Percentiles rank a stretch among this genome's conserved stretches.
These are phyloP conservation scores for Odontesthes bonariensis DNA, from an alignment of 2,113 vertebrate genomes.

Conservation along the genomic window DNA sequence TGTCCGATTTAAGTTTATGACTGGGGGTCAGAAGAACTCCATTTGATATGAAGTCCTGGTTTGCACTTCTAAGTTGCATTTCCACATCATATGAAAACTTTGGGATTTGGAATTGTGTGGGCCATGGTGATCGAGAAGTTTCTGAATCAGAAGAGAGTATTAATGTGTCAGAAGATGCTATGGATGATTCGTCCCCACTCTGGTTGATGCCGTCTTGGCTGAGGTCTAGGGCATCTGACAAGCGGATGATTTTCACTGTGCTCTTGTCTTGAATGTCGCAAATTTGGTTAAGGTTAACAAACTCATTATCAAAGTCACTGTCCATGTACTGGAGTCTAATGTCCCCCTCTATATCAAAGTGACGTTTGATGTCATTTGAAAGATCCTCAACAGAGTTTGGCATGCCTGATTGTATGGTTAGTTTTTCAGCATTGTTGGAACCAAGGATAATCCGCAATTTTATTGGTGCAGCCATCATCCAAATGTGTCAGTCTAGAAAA, in stretches of 20 bases:
- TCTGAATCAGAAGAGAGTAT: not conserved
- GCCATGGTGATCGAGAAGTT: not conserved
- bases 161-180: conserved; percentile 4
- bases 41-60: no score
- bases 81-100: no score
- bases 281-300: conserved; percentile 10
- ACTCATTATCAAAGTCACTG: conserved; percentile 7
- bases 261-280: conserved; percentile 6
- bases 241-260: not conserved
- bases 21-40: no score
- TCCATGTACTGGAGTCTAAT: not conserved
- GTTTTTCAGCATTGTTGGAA: not conserved
- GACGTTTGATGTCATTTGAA: not conserved
- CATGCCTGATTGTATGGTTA: not conserved
- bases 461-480: not conserved
- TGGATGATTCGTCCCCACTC: not conserved
- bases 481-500: not conserved
- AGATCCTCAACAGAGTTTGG: not conserved
- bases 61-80: no score
- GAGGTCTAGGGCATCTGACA: not conserved
- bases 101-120: no score
- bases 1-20: no score
- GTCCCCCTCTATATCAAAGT: not conserved
- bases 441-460: not conserved
- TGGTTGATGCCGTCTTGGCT: conserved; percentile 2